Evolutionary conservation across 2,113 vertebrate species (phyloP), one percentile per base, ranked within the genome.

Genomic region (Ameiurus melas): DNA sequence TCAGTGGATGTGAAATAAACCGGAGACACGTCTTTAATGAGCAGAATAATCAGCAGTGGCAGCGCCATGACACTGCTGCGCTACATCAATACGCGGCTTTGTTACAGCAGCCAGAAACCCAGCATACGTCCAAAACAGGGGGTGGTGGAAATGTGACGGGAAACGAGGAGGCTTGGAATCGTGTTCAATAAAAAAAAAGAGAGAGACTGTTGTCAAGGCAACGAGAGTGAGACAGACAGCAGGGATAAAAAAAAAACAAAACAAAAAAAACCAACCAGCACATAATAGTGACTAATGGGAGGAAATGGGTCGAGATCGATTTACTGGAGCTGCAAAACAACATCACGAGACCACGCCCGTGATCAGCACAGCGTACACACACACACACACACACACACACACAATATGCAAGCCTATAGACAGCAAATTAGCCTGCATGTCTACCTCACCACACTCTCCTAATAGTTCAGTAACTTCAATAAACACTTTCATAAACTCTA

Each of bases 21-120:
- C 70, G 22, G 43, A 64, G 64, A 58, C 51, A 57, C 9, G 27
- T 22, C 80, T 82, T 86, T 30, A 85, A 75, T 39, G 36, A 55
- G 25, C 36, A 39, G 39, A 73, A 82, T 4, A 60, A 62, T 19
- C 58, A 57, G 85, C 88, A 33, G 39, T 84, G 66, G 78, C 86
- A 53, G 85, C 71, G 64, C 33, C 57, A 71, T 70, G 36, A 39
- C 82, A 86, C 70, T 71, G 83, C 89, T 84, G 85, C 73, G 47
- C 27, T 68, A 58, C 66, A 90, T 90, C 89, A 90, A 92, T 89
- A 80, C 71, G 36, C 80, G 16, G 81, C 80, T 90, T 90, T 89
- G 80, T 89, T 89, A 71, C 78, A 71, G 62, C n/a, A 62, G 79
- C 58, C 86, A 86, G 27, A 27, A 70, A 16, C 51, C 16, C 58